phyloP scores from a whole-genome alignment of 1,140 invertebrate species.

The Nomia melanderi region DNA sequence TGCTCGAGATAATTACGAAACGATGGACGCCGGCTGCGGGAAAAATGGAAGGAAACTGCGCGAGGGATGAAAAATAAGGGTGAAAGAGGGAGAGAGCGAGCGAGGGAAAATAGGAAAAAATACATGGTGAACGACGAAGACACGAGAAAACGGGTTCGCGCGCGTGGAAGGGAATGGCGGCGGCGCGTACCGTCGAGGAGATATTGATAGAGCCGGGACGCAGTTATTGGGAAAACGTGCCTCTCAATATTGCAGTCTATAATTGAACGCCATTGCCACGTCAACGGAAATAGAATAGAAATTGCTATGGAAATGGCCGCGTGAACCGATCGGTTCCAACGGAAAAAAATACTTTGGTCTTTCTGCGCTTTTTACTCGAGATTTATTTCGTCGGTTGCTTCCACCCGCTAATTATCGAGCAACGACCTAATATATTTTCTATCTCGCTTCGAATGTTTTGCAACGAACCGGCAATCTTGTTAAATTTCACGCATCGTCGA shows the following conservation, averaged over 20 bases:
- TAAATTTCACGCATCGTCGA: too few relatives aligned
- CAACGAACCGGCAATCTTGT: too few relatives aligned
- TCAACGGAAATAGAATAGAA: conserved; percentile 78
- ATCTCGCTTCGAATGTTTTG: too few relatives aligned
- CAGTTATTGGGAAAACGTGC: conserved; percentile 76
- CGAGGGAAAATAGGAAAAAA: background rate
- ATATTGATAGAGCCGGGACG: conserved; percentile 54
- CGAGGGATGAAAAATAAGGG: background rate
- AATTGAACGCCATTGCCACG: conserved; percentile 76
- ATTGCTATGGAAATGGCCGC: conserved; percentile 71
- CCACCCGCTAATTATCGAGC: too few relatives aligned
- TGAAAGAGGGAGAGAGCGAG: background rate
- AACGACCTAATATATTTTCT: too few relatives aligned
- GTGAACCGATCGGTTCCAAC: conserved; percentile 13
- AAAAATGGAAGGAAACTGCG: background rate
- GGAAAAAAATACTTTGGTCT: too few relatives aligned
- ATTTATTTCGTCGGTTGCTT: too few relatives aligned
- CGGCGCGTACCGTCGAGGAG: conserved; percentile 30
- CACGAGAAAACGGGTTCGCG: conserved; percentile 36
- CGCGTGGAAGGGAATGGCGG: conserved; percentile 33
- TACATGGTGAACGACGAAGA: too few relatives aligned
- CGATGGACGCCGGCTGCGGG: background rate
- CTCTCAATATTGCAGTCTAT: conserved; percentile 76
- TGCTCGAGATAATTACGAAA: conserved; percentile 31
- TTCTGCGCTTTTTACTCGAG: too few relatives aligned